Percentiles rank a stretch among this genome's conserved stretches.
phyloP scores from a whole-genome alignment of 2,797 vertebrate species.

The Phrynocephalus vlangalii region DNA sequence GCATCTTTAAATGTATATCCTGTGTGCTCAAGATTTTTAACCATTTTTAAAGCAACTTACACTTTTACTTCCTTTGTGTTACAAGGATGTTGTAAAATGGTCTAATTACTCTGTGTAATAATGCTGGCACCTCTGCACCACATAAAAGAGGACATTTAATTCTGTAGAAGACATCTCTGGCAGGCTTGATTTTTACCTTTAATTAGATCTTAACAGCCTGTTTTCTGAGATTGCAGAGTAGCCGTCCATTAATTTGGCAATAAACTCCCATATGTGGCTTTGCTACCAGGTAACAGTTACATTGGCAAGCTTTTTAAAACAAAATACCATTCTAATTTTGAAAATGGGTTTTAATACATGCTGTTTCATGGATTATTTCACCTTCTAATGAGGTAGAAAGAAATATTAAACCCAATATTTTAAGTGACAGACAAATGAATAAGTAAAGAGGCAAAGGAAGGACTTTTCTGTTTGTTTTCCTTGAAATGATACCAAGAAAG shows the following conservation, averaged over 20 bases:
- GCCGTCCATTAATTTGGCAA: conserved; percentile 76
- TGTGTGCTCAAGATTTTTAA: conserved; percentile 76
- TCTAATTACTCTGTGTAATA: conserved; percentile 83
- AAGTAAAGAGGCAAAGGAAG: conserved; percentile 40
- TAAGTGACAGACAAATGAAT: conserved; percentile 61
- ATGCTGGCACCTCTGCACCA: conserved; percentile 78
- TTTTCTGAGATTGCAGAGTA: conserved; percentile 67
- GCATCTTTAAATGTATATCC: conserved; percentile 76
- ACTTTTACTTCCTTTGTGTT: conserved; percentile 74
- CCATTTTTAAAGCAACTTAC: conserved; percentile 80
- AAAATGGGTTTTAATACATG: conserved; percentile 63
- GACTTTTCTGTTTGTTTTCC: conserved; percentile 51
- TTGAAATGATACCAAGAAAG: conserved; percentile 33
- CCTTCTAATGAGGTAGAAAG: conserved; percentile 65
- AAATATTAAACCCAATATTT: conserved; percentile 73
- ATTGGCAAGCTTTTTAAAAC: conserved; percentile 61
- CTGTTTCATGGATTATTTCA: conserved; percentile 71
- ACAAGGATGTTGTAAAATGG: conserved; percentile 82
- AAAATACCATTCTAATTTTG: conserved; percentile 63
- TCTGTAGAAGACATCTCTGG: conserved; percentile 75
- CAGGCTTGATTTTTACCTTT: conserved; percentile 81
- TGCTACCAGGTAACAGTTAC: conserved; percentile 53
- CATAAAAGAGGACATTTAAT: conserved; percentile 82
- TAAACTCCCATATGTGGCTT: conserved; percentile 67
- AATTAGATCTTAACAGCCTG: conserved; percentile 76